Conservation (phyloP, 2,888 invertebrate species). For the Artemia sinica region DNA sequence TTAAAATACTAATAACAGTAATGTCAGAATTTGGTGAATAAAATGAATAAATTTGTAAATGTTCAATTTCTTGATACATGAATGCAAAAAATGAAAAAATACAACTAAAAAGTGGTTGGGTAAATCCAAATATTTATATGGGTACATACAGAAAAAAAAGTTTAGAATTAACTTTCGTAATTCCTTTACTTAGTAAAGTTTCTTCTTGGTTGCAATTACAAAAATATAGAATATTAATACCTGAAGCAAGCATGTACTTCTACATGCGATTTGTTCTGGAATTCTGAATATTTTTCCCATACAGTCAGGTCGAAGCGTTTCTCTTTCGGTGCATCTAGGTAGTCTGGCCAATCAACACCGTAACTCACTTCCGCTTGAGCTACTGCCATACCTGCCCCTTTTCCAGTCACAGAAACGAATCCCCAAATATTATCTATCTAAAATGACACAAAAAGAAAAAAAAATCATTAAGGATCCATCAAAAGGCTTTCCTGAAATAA, state of each 20-base stretch:
- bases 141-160: constrained; percentile 15
- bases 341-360: constrained; percentile 33
- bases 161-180: constrained; percentile 6
- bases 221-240: constrained; percentile 24
- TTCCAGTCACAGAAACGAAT: constrained; percentile 35
- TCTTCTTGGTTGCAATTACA: no score
- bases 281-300: constrained; percentile 30
- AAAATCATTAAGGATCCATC: constrained; percentile 9
- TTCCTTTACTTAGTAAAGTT: no score
- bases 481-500: background rate
- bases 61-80: no score
- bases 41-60: no score
- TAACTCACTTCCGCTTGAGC: constrained; percentile 36
- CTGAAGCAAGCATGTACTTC: constrained; percentile 31
- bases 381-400: constrained; percentile 39
- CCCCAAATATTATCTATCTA: constrained; percentile 37
- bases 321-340: constrained; percentile 30
- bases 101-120: no score
- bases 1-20: no score
- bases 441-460: constrained; percentile 21
- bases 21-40: no score
- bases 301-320: constrained; percentile 35
- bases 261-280: constrained; percentile 32
- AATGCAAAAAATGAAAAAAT: no score
- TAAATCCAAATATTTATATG: background rate